phyloP scores from a whole-genome alignment of 1,140 invertebrate genomes.

The Trissolcus basalis region DNA sequence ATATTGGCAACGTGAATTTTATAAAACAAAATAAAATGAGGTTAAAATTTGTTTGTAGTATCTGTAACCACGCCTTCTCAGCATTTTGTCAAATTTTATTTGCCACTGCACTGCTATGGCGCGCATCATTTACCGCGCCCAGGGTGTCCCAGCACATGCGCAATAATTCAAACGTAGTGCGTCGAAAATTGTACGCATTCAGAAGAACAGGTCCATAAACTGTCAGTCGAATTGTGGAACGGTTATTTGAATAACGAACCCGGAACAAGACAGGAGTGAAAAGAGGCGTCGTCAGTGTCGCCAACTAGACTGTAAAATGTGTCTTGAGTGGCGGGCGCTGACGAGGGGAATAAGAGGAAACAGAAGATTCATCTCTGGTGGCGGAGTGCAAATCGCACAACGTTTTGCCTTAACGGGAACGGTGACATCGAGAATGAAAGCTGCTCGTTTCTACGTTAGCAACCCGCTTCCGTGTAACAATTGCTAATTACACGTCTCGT shows the following conservation, averaged over 20 bases:
- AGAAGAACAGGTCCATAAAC: slow-evolving; percentile 29
- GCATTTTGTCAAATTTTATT: too few species aligned
- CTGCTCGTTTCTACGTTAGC: slow-evolving; percentile 48
- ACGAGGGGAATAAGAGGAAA: slow-evolving; percentile 52
- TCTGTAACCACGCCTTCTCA: too few species aligned
- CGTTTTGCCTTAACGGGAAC: slow-evolving; percentile 54
- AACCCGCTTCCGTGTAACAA: slow-evolving; percentile 55
- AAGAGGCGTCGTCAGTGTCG: slow-evolving; percentile 41
- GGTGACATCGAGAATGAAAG: slow-evolving; percentile 52
- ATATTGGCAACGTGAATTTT: too few species aligned
- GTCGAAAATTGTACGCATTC: neutral
- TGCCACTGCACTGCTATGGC: too few species aligned
- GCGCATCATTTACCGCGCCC: neutral
- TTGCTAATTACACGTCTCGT: slow-evolving; percentile 60
- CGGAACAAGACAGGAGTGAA: slow-evolving; percentile 42
- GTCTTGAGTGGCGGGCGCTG: slow-evolving; percentile 36
- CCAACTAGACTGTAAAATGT: slow-evolving; percentile 56
- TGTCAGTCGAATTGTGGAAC: slow-evolving; percentile 36
- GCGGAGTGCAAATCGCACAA: slow-evolving; percentile 51
- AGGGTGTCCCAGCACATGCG: neutral
- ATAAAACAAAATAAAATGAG: too few species aligned
- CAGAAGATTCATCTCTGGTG: slow-evolving; percentile 40
- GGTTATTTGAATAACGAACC: slow-evolving; percentile 55
- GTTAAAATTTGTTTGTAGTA: too few species aligned
- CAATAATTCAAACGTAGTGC: slow-evolving; percentile 12